These are phyloP conservation scores for Gnathonemus echidnorhynchus DNA, from an alignment of 2,113 vertebrate genomes.

Conservation along the genomic window DNA sequence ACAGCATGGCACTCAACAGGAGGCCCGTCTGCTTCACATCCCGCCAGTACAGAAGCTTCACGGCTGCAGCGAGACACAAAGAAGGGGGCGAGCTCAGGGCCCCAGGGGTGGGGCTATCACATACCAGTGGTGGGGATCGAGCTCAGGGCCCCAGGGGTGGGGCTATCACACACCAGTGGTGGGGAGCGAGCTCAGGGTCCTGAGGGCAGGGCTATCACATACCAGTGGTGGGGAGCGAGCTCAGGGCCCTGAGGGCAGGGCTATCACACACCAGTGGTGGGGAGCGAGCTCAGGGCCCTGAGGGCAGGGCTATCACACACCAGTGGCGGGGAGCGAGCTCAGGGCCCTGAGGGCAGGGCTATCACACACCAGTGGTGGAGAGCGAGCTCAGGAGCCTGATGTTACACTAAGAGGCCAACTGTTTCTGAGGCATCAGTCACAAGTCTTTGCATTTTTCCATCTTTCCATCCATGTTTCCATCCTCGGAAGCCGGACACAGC, in stretches of 20 bases:
- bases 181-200: no score
- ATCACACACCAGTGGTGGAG: no score
- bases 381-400: background rate
- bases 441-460: background rate
- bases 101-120: no score
- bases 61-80: constrained; percentile 48
- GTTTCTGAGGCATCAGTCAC: background rate
- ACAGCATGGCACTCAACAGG: constrained; percentile 69
- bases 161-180: no score
- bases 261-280: no score
- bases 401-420: background rate
- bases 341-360: no score
- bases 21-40: constrained; percentile 78
- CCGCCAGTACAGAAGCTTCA: constrained; percentile 78
- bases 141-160: background rate
- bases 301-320: no score
- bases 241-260: no score
- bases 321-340: no score
- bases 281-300: no score
- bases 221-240: no score
- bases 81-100: background rate
- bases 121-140: background rate
- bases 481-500: background rate
- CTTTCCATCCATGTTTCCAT: background rate
- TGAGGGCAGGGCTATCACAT: accelerated